Conservation (phyloP, 1,140 invertebrate species). For the Magallana gigas region DNA sequence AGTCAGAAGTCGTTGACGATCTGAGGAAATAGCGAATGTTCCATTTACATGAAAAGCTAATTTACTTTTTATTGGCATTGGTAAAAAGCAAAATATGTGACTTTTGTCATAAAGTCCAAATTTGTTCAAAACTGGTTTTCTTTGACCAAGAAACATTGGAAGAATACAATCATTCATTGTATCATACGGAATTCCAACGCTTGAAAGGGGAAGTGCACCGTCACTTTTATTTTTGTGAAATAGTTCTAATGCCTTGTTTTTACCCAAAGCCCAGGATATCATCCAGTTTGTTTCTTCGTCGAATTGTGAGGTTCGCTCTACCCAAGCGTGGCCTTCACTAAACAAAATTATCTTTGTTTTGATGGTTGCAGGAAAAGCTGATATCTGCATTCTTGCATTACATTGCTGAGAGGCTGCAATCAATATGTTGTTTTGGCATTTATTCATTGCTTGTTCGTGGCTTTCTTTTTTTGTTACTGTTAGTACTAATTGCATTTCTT, state of each 20-base stretch:
- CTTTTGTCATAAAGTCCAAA: conserved; percentile 46
- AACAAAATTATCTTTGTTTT: background rate
- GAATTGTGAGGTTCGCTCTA: background rate
- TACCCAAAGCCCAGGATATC: background rate
- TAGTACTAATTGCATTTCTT: conserved; percentile 42
- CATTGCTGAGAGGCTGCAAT: background rate
- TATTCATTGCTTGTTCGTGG: too few species aligned
- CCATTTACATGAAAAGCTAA: conserved; percentile 52
- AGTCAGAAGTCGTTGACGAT: conserved; percentile 41
- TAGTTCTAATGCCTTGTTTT: background rate
- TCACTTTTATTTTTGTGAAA: background rate
- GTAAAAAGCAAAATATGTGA: conserved; percentile 54
- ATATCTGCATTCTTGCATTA: background rate
- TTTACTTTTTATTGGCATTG: conserved; percentile 47
- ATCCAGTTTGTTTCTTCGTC: background rate
- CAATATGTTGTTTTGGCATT: too few species aligned
- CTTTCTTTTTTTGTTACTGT: conserved; percentile 44
- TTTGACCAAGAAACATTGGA: background rate
- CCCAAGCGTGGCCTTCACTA: background rate
- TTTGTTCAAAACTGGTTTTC: too few species aligned
- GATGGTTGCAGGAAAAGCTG: background rate
- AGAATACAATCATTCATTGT: conserved; percentile 18
- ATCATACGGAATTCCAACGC: conserved; percentile 45
- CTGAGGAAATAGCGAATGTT: conserved; percentile 49
- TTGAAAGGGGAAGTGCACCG: conserved; percentile 49